A percentile compares a stretch with the other conserved stretches of the same genome.
Evolutionary conservation across 2,888 invertebrate species (phyloP).

Genomic region (Lasioglossum calceatum): DNA sequence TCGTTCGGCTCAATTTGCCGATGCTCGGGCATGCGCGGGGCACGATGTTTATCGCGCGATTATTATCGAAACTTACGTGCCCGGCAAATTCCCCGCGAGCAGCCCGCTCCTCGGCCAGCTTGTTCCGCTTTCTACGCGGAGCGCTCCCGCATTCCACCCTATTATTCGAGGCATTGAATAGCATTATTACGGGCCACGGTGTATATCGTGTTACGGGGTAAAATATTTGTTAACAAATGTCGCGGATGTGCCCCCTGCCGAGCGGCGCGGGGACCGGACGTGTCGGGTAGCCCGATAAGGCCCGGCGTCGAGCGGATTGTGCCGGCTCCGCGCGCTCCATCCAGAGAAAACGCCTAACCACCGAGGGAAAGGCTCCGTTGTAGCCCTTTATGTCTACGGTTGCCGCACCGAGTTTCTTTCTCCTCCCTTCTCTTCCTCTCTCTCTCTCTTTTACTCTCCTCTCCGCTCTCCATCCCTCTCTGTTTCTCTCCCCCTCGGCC

Average conservation of each 20-base stretch:
- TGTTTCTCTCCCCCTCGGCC: constrained; percentile 15
- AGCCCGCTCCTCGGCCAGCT: background rate
- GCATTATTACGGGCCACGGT: constrained; percentile 49
- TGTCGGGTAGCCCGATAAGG: constrained; percentile 64
- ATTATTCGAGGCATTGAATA: constrained; percentile 54
- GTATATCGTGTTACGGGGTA: constrained; percentile 73
- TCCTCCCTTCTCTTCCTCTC: constrained; percentile 14
- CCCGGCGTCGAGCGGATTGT: constrained; percentile 50
- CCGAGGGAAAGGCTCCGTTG: constrained; percentile 31
- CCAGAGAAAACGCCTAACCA: constrained; percentile 65
- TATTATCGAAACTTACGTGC: constrained; percentile 38
- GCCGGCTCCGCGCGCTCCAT: constrained; percentile 26
- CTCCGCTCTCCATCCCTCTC: background rate
- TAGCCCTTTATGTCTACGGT: constrained; percentile 38
- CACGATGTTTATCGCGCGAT: constrained; percentile 39
- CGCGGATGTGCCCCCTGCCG: constrained; percentile 69
- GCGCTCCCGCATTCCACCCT: constrained; percentile 29
- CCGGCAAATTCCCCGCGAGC: background rate
- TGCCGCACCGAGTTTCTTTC: constrained; percentile 33
- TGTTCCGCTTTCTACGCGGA: constrained; percentile 38
- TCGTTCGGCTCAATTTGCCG: constrained; percentile 6
- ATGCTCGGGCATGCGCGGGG: background rate
- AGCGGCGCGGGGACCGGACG: constrained; percentile 47
- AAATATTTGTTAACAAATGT: constrained; percentile 79
- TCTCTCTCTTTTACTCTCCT: background rate